Base-by-base conservation (phyloP, 2,888 invertebrate species). In the Oxycera nigricornis region DNA sequence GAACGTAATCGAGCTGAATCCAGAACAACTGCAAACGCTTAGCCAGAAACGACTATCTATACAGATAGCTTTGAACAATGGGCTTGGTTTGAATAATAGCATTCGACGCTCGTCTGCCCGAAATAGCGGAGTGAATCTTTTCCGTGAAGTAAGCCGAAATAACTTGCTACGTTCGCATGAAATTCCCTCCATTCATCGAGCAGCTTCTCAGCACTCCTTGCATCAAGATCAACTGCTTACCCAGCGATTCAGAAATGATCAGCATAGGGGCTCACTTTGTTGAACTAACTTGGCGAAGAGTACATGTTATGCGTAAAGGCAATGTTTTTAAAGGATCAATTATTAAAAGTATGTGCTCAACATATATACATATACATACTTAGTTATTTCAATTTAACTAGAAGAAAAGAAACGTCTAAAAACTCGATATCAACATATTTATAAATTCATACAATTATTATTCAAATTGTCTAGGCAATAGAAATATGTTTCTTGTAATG, bases 31-130 rank as follows among this genome's bases (percentile, higher is more conserved):
- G 78, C 82, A 83, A 61, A 79, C 81, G 2, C 79, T 85, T 61
- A 84, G 84, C 39, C 81, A 83, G 75, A 85, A 84, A 76, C 84
- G 83, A 30, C 80, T 85, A 50, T 85, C 84, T 14, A 78, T 85
- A 75, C 84, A 85, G 80, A 85, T 85, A 77, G 81, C 84, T 70
- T 82, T 85, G 72, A 84, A 83, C 52, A 80, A 80, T 3, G 59
- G 72, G 4, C 4, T 41, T 4, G 35, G 72, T 26, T 28, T 39
- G 3, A 59, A 55, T 24, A 52, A 52, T 22, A 70, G 52, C n/a
- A 70, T 70, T 17, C 70, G 70, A 1, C 52, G 70, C 2, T 70
- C 70, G 1, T 3, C 22, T 22, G 35, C 26, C n/a, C 30, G 55
- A 22, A 55, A n/a, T 31, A 30, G 73, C 39, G 80, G 81, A 17